Evolutionary conservation across 2,113 vertebrate species (phyloP).

Genomic region (Caloenas nicobarica): DNA sequence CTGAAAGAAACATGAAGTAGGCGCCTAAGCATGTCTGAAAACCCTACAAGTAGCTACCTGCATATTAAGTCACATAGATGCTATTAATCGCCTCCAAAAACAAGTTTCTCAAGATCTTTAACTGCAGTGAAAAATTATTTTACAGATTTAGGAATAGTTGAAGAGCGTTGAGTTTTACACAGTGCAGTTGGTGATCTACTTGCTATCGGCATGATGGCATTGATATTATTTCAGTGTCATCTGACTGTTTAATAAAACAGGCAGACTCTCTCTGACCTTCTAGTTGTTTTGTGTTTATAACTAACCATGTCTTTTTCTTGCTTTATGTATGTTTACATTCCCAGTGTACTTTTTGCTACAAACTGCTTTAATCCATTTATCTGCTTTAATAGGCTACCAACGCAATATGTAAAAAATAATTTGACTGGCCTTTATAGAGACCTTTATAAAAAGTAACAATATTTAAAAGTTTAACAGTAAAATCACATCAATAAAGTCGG

Average conservation of each 20-base stretch:
- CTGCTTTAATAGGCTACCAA: not conserved
- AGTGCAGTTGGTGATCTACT: not conserved
- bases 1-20: not conserved
- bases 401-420: not conserved
- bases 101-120: not conserved
- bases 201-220: not conserved
- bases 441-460: not conserved
- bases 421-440: not conserved
- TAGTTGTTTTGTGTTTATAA: not conserved
- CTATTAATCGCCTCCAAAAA: not conserved
- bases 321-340: not conserved
- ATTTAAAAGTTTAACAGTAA: conserved; percentile 21
- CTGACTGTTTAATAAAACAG: not conserved
- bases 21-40: not conserved
- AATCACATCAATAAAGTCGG: not conserved
- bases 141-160: not conserved
- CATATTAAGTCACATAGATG: not conserved
- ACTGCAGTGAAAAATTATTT: not conserved
- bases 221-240: not conserved
- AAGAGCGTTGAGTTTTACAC: not conserved
- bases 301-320: not conserved
- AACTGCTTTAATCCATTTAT: not conserved
- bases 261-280: not conserved
- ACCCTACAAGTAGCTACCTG: not conserved
- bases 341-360: not conserved